These are phyloP conservation scores for Pelvicachromis taeniatus DNA, from an alignment of 2,113 vertebrate species.

Conservation along the genomic window DNA sequence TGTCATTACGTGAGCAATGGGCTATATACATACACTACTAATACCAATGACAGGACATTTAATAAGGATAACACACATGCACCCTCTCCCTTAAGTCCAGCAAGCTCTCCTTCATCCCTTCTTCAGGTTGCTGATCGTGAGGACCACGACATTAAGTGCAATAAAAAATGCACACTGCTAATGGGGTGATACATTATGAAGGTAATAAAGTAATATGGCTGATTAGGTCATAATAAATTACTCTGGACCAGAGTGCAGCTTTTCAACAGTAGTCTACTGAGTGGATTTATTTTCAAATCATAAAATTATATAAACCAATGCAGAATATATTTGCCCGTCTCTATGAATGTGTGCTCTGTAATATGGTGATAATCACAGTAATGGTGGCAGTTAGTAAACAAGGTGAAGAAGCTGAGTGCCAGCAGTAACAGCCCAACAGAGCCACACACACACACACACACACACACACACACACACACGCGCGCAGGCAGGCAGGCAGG, in stretches of 20 bases:
- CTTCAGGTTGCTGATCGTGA: neutral
- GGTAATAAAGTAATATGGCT: neutral
- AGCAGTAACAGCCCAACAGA: constrained; percentile 28
- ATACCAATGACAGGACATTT: neutral
- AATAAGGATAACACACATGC: neutral
- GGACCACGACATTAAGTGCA: neutral
- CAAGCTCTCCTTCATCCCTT: neutral
- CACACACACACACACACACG: neutral
- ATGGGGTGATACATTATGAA: neutral
- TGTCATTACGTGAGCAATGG: neutral
- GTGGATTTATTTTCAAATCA: neutral
- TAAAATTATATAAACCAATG: constrained; percentile 1
- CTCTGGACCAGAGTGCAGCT: neutral
- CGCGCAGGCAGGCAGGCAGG: constrained; percentile 4
- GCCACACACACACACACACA: neutral
- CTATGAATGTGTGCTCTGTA: constrained; percentile 51
- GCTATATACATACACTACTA: neutral
- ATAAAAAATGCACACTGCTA: neutral
- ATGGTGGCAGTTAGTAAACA: constrained; percentile 52
- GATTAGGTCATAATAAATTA: neutral
- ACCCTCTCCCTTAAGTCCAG: neutral
- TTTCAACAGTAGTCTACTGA: neutral
- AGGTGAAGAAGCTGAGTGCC: constrained; percentile 42
- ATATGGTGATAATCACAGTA: constrained; percentile 42
- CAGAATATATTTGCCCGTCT: neutral